These are phyloP conservation scores for Bradypodion ventrale DNA, from an alignment of 2,797 vertebrate species.

Conservation along the genomic window DNA sequence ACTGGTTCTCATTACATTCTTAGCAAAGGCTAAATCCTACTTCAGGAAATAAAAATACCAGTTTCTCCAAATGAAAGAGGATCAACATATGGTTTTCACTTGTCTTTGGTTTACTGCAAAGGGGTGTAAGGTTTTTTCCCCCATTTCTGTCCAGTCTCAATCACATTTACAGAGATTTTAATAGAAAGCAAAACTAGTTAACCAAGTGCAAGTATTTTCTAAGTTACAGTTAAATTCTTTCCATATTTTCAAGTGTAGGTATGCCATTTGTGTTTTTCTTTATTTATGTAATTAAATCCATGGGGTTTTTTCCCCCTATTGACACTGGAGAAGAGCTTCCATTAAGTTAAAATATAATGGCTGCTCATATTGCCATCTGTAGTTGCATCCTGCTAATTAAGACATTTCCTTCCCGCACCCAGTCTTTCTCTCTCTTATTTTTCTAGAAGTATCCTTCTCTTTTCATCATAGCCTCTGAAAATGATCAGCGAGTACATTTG, in stretches of 20 bases:
- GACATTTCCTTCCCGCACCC: not conserved
- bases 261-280: not conserved
- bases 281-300: constrained; percentile 19
- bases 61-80: too few species aligned
- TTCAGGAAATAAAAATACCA: too few species aligned
- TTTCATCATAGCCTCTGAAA: constrained; percentile 88
- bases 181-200: not conserved
- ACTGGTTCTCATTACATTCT: too few species aligned
- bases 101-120: too few species aligned
- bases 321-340: not conserved
- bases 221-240: not conserved
- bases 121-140: not conserved
- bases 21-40: too few species aligned
- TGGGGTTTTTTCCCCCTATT: not conserved
- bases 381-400: constrained; percentile 30
- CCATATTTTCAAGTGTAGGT: constrained; percentile 17
- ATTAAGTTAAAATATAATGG: constrained; percentile 28
- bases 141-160: constrained; percentile 21
- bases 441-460: constrained; percentile 88
- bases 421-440: constrained; percentile 31
- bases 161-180: constrained; percentile 15
- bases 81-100: too few species aligned
- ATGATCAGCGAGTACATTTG: constrained; percentile 84
- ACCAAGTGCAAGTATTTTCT: not conserved
- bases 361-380: constrained; percentile 21